Base-by-base conservation (phyloP, 2,113 vertebrate genomes). In the Elanoides forficatus region DNA sequence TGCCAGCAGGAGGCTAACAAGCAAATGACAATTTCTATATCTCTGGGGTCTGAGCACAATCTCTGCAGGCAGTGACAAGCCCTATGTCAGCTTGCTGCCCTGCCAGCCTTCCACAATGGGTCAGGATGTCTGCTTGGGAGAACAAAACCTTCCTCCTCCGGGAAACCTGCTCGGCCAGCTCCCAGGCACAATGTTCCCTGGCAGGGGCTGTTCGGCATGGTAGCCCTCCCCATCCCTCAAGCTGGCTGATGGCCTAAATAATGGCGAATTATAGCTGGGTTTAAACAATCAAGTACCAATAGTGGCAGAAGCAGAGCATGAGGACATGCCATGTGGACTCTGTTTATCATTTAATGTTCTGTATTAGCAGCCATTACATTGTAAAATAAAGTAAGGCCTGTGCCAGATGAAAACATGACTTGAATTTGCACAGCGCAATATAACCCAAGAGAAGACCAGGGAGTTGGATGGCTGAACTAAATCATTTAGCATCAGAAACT, bases 1-100 rank as follows among this genome's bases (percentile, higher is more conserved):
- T 92, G 78, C 76, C 92, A 93, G 97, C 93, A 73, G 97, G 98
- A 97, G 83, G 79, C 92, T 97, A 97, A 97, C 89, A 96, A 97
- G 90, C 85, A 97, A 97, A 96, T 87, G 94, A 96, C 90, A 96
- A 97, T 96, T 98, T 97, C 90, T 96, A 21, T 91, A 53, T 94
- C 93, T 90, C 66, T 59, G 63, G 87, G 78, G 50, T 65, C 79
- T 73, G 70, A 91, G 91, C 82, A 81, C 86, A 95, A 82, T 95
- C 84, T 94, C 96, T 94, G 56, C 70, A 80, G 91, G 93, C 95
- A 82, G 52, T 91, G 92, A 97, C 95, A 94, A 71, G 90, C 89
- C 96, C 89, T 88, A 52, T 95, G 97, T 96, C 94, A 94, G 92
- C 75, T 95, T 71, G 5, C 84, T 96, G 92, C 84, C 89, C 90